phyloP scores from a whole-genome alignment of 2,888 invertebrate species.

The Drosophila ustulata region DNA sequence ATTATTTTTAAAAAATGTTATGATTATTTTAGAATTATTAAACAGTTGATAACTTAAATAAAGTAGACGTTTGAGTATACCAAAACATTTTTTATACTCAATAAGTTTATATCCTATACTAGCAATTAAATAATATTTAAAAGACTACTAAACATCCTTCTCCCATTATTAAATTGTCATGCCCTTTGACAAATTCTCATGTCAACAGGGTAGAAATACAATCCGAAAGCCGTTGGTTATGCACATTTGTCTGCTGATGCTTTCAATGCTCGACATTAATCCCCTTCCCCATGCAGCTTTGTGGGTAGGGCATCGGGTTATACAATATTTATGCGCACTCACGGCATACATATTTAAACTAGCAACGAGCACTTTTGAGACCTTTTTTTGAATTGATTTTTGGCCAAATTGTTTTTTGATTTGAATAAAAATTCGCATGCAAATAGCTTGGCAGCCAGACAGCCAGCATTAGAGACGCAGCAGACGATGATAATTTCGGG shows the following conservation, averaged over 20 bases:
- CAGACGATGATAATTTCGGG: slow-evolving; percentile 2
- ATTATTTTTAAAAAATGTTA: too few species aligned
- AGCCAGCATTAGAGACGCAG: neutral
- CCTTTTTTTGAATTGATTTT: slow-evolving; percentile 70
- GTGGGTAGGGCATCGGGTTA: slow-evolving; percentile 12
- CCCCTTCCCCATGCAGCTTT: neutral
- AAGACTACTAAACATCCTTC: too few species aligned
- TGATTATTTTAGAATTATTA: too few species aligned
- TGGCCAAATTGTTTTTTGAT: slow-evolving; percentile 59
- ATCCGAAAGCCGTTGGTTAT: slow-evolving; percentile 3
- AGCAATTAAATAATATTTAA: too few species aligned
- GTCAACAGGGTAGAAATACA: neutral
- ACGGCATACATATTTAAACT: slow-evolving; percentile 59
- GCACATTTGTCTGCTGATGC: slow-evolving; percentile 11
- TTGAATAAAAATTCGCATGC: slow-evolving; percentile 56
- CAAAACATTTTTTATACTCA: too few species aligned
- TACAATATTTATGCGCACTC: slow-evolving; percentile 60
- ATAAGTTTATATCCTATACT: too few species aligned
- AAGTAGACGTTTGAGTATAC: too few species aligned
- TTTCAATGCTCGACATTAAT: slow-evolving; percentile 26
- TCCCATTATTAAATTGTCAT: neutral
- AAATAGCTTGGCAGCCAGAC: slow-evolving; percentile 31
- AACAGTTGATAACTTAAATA: too few species aligned
- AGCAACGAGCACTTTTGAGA: slow-evolving; percentile 28
- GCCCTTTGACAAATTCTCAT: neutral